These are phyloP conservation scores for Sinelater perroti DNA, from an alignment of 2,888 invertebrate genomes.

Conservation along the genomic window DNA sequence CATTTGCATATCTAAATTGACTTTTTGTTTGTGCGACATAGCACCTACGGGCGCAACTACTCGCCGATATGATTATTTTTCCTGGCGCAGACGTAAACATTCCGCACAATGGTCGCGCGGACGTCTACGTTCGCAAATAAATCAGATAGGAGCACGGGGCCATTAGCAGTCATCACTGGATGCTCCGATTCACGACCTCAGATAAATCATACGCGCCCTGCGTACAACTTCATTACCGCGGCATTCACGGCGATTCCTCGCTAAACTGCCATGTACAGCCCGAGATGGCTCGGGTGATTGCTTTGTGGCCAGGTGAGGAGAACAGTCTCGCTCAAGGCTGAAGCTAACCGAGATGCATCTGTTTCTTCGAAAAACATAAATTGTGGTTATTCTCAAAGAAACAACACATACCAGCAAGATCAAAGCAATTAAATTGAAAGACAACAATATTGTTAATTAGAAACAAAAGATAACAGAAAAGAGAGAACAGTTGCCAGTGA, in stretches of 20 bases:
- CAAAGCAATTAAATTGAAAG: too few species aligned
- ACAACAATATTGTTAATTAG: too few species aligned
- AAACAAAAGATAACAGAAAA: too few species aligned
- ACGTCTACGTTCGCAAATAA: constrained; percentile 25
- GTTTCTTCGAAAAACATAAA: too few species aligned
- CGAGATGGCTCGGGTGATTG: too few species aligned
- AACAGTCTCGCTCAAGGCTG: too few species aligned
- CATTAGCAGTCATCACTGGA: constrained; percentile 26
- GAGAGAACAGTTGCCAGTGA: too few species aligned
- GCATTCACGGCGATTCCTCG: constrained; percentile 16
- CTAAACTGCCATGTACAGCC: too few species aligned
- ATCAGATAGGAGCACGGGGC: constrained; percentile 30
- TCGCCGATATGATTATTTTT: not conserved
- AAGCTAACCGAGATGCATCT: too few species aligned
- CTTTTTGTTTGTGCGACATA: not conserved
- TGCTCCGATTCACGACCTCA: constrained; percentile 30
- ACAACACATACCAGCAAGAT: too few species aligned
- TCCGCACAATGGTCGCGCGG: constrained; percentile 15
- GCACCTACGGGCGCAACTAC: not conserved
- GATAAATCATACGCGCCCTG: constrained; percentile 19
- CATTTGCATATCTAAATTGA: not conserved
- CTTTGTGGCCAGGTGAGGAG: too few species aligned
- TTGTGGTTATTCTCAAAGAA: too few species aligned
- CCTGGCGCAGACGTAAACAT: constrained; percentile 4
- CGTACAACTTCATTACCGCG: constrained; percentile 29